Base-by-base conservation (phyloP, 2,113 vertebrate genomes). In the Benitochromis conjunctus region DNA sequence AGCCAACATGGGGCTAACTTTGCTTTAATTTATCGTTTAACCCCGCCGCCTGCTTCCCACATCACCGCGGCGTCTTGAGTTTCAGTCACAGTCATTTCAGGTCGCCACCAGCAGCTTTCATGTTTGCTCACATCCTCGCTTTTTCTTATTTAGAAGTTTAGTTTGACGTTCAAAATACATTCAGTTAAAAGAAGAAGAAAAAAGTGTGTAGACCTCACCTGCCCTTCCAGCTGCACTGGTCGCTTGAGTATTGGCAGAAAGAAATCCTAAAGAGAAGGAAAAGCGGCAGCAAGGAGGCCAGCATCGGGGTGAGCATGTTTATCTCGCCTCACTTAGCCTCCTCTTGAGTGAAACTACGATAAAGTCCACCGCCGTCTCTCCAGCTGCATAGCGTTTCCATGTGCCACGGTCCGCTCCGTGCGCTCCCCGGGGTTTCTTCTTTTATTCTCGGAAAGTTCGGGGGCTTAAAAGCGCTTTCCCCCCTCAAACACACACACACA, bases 161-260 rank as follows among this genome's bases (percentile, higher is more conserved):
- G 43, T 6, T 38, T 54, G 14, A 7, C 12, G 11, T 69, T 29
- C 3, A 10, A 62, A 71, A 43, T 13, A 66, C 34, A 66, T 66
- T 41, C 19, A 21, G 19, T 18, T 71, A 9, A 71, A 71, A 60
- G 18, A 0, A 58, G 0, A 3, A 13, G 3, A 36, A 1, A 62
- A 2, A 21, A 7, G 3, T 6, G 14, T 1, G n/a, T 10, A 9
- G 43, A 1, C 74, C 97, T 97, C 93, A 98, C 98, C 98, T 99
- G 91, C 98, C 98, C 95, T 96, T 98, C 98, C 98, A 99, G 95
- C 97, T 99, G 96, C 98, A 99, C 96, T 98, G 96, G 94, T 99
- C 98, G 92, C 98, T 99, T 21, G 98, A 98, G 92, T 98, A 98
- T 89, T 99, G 98, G 81, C 97, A 94, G 11, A 93, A 82, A 90